phyloP scores from a whole-genome alignment of 2,888 invertebrate genomes.

The Nephrotoma appendiculata region DNA sequence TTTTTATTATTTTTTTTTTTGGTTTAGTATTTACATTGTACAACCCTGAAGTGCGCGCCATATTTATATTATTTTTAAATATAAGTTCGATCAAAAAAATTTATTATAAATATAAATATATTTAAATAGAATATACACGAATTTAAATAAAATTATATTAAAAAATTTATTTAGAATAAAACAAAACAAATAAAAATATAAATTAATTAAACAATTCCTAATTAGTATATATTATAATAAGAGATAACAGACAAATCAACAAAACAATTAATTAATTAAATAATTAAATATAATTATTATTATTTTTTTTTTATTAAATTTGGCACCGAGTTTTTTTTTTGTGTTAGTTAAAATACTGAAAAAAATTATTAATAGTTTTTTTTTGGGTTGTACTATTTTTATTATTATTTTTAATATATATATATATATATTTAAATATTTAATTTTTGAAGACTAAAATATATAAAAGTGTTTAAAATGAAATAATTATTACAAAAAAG shows the following conservation, averaged over 20 bases:
- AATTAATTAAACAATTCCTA: background rate
- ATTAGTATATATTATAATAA: background rate
- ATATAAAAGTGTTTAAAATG: background rate
- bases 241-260: background rate
- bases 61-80: background rate
- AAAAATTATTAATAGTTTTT: background rate
- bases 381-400: background rate
- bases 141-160: background rate
- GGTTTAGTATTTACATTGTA: background rate
- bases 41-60: slow-evolving; percentile 1
- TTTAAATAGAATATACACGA: background rate
- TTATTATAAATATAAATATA: background rate
- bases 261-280: background rate
- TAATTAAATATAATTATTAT: background rate
- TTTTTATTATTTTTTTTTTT: no score
- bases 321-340: background rate
- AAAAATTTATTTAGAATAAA: background rate
- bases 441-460: background rate
- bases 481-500: background rate
- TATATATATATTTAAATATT: background rate
- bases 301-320: background rate
- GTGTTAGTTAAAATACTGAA: background rate
- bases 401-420: background rate
- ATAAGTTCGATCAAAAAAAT: background rate
- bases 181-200: background rate